Evolutionary conservation across 2,113 vertebrate species (phyloP).

Genomic region (Centrocercus urophasianus): DNA sequence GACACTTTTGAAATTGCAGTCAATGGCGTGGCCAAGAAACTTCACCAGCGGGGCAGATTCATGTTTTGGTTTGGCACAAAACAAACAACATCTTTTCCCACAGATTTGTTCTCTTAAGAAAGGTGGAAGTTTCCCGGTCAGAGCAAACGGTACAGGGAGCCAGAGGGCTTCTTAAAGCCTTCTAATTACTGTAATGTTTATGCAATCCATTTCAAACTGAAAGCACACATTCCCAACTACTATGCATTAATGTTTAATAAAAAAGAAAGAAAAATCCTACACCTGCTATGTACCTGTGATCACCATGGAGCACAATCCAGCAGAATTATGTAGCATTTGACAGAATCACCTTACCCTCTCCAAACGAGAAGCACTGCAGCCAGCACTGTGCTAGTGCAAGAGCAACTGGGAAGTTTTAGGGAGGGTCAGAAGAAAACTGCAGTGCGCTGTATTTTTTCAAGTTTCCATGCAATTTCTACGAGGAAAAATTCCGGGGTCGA

Average conservation of each 20-base stretch:
- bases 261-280: neutral
- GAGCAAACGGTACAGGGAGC: conserved; percentile 30
- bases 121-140: conserved; percentile 38
- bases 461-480: conserved; percentile 5
- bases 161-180: conserved; percentile 51
- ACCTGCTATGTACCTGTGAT: neutral
- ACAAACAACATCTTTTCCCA: conserved; percentile 48
- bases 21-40: conserved; percentile 23
- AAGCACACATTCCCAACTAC: conserved; percentile 40
- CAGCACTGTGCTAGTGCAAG: neutral
- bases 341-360: neutral
- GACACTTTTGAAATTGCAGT: conserved; percentile 53
- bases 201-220: conserved; percentile 7
- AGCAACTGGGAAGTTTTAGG: neutral
- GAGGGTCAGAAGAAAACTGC: neutral
- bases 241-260: conserved; percentile 22
- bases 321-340: neutral
- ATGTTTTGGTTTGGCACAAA: conserved; percentile 46
- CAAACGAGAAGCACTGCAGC: neutral
- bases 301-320: neutral
- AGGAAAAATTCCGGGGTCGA: neutral
- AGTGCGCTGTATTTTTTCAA: neutral
- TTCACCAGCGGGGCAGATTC: conserved; percentile 25
- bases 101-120: conserved; percentile 53
- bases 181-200: conserved; percentile 53